These are phyloP conservation scores for Sula dactylatra DNA, from an alignment of 2,113 vertebrate genomes.

Conservation along the genomic window DNA sequence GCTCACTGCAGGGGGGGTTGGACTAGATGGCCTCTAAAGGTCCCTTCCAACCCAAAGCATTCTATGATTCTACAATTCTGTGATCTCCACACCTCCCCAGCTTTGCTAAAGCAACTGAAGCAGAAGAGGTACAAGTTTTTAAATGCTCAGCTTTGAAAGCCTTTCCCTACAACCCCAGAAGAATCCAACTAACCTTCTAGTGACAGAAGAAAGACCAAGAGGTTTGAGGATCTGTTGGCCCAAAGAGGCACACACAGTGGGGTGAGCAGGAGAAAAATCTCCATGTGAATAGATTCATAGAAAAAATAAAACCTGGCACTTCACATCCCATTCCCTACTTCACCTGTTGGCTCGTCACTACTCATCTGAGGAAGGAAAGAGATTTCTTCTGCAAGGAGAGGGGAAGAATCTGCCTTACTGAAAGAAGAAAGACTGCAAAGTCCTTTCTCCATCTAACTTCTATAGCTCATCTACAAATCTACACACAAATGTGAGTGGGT, in stretches of 20 bases:
- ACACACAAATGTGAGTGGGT: neutral
- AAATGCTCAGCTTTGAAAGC: neutral
- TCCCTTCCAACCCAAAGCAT: too few species aligned
- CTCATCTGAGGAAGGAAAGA: neutral
- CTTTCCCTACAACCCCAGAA: neutral
- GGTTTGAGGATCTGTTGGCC: neutral
- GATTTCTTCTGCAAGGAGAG: neutral
- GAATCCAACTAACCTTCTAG: neutral
- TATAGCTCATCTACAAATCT: neutral
- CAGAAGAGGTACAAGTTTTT: neutral
- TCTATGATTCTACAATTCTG: too few species aligned
- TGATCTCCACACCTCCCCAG: neutral
- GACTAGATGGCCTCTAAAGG: too few species aligned
- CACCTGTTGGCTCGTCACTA: neutral
- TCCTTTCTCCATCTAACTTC: neutral
- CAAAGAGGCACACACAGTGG: neutral
- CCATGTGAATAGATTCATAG: neutral
- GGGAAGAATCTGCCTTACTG: neutral
- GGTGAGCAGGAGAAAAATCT: neutral
- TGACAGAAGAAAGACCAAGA: neutral
- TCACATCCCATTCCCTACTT: neutral
- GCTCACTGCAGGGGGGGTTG: too few species aligned
- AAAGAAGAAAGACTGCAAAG: neutral
- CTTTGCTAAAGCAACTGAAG: conserved; percentile 17
- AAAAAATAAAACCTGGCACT: neutral